These are phyloP conservation scores for Gadopsis bispinosus DNA, from an alignment of 2,797 vertebrate genomes.

Conservation along the genomic window DNA sequence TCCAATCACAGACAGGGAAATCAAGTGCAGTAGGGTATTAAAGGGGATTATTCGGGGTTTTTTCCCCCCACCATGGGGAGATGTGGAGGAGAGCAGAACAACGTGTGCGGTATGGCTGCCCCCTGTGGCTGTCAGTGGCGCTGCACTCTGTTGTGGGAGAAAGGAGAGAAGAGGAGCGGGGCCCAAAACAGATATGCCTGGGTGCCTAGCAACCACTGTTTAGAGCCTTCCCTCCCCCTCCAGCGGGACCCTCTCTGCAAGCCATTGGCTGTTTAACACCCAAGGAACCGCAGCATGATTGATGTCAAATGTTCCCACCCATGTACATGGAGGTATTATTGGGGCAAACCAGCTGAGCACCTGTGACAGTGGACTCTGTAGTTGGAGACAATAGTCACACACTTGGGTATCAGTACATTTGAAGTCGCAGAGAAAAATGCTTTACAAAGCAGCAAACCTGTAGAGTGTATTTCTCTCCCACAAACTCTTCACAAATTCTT, in stretches of 20 bases:
- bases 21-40: slow-evolving; percentile 85
- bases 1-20: slow-evolving; percentile 83
- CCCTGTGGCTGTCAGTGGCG: slow-evolving; percentile 68
- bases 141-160: slow-evolving; percentile 67
- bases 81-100: slow-evolving; percentile 23
- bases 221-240: slow-evolving; percentile 53
- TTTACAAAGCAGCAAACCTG: too few species aligned
- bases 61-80: slow-evolving; percentile 57
- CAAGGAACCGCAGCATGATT: slow-evolving; percentile 25
- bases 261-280: slow-evolving; percentile 62
- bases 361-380: too few species aligned
- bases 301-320: slow-evolving; percentile 56
- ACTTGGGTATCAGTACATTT: too few species aligned
- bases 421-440: too few species aligned
- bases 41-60: slow-evolving; percentile 83
- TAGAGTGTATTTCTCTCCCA: too few species aligned
- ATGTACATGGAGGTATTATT: too few species aligned
- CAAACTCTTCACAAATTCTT: too few species aligned
- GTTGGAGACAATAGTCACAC: too few species aligned
- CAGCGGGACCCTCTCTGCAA: slow-evolving; percentile 62
- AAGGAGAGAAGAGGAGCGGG: slow-evolving; percentile 55
- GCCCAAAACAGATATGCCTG: slow-evolving; percentile 70
- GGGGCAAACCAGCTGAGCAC: too few species aligned
- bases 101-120: slow-evolving; percentile 65
- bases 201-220: slow-evolving; percentile 81